Evolutionary conservation across 2,113 vertebrate species (phyloP).

Genomic region (Porphyrio hochstetteri): DNA sequence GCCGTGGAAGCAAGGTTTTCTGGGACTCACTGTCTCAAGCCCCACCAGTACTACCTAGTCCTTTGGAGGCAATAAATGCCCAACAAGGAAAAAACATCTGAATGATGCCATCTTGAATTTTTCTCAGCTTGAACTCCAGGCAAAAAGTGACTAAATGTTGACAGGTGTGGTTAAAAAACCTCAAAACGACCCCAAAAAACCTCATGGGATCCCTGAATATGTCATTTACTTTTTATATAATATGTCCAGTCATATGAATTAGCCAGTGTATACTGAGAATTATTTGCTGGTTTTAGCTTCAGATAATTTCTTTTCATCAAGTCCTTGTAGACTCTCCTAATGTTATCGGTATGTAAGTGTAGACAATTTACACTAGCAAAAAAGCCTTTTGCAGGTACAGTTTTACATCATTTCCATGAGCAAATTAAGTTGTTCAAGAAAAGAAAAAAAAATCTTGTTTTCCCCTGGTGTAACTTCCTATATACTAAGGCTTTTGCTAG

Average conservation of each 20-base stretch:
- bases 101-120: not conserved
- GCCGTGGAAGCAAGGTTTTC: not conserved
- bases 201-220: not conserved
- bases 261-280: not conserved
- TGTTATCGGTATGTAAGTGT: not conserved
- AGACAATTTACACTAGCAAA: not conserved
- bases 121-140: not conserved
- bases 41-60: not conserved
- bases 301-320: not conserved
- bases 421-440: not conserved
- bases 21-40: not conserved
- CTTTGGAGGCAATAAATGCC: not conserved
- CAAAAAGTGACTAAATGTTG: accelerated
- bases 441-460: not conserved
- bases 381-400: not conserved
- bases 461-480: not conserved
- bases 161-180: not conserved
- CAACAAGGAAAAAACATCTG: not conserved
- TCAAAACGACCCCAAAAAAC: not conserved
- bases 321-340: not conserved
- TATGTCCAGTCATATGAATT: not conserved
- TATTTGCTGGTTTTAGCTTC: not conserved
- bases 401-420: not conserved
- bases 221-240: not conserved
- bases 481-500: not conserved